Conservation (phyloP, 2,888 invertebrate species). For the Malthinus seriepunctatus region DNA sequence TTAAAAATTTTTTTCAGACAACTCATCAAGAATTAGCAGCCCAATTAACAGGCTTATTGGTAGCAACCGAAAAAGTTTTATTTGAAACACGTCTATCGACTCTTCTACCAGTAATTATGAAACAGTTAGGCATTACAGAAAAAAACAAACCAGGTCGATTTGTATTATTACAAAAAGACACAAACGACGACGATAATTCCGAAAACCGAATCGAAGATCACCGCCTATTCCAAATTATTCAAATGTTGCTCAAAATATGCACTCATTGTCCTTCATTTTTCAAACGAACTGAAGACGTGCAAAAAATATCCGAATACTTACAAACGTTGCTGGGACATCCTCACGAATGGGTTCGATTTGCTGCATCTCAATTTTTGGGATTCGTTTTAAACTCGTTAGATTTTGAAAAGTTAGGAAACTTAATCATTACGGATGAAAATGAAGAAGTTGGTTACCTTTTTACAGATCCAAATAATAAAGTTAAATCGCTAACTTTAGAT, state of each 20-base stretch:
- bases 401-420: constrained; percentile 60
- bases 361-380: constrained; percentile 76
- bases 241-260: constrained; percentile 70
- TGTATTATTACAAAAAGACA: constrained; percentile 58
- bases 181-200: constrained; percentile 53
- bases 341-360: constrained; percentile 85
- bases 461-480: constrained; percentile 61
- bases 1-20: constrained; percentile 51
- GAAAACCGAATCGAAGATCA: constrained; percentile 71
- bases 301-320: constrained; percentile 67
- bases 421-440: constrained; percentile 50
- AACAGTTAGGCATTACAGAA: constrained; percentile 44
- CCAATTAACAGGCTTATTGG: constrained; percentile 79
- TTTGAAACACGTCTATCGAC: constrained; percentile 69
- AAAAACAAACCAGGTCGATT: constrained; percentile 59
- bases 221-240: constrained; percentile 74
- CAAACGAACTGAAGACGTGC: constrained; percentile 57
- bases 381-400: constrained; percentile 69
- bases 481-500: constrained; percentile 73
- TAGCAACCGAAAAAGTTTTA: constrained; percentile 70
- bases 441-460: constrained; percentile 56
- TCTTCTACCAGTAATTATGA: constrained; percentile 62
- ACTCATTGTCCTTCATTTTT: constrained; percentile 65
- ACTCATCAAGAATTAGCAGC: constrained; percentile 75
- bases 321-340: constrained; percentile 77